These are phyloP conservation scores for Acinonyx jubatus DNA, from an alignment of 2,113 vertebrate genomes.

Conservation along the genomic window DNA sequence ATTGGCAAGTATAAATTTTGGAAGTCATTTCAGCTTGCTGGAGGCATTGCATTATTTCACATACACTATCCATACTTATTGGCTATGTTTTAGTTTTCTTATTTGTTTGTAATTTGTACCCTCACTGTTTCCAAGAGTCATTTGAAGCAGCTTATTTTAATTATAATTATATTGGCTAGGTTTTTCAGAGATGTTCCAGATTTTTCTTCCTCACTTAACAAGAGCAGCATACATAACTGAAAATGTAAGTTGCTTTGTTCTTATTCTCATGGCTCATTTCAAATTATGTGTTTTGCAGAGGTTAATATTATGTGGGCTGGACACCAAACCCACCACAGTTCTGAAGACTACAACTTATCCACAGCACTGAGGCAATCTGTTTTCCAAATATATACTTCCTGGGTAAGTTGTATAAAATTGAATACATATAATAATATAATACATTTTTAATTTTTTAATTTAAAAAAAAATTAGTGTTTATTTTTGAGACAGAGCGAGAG, in stretches of 20 bases:
- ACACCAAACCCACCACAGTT: slow-evolving; percentile 96
- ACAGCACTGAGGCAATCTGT: slow-evolving; percentile 93
- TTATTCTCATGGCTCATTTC: slow-evolving; percentile 53
- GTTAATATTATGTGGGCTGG: slow-evolving; percentile 95
- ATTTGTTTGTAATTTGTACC: slow-evolving; percentile 49
- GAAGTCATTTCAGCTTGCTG: slow-evolving; percentile 47
- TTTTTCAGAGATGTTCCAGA: slow-evolving; percentile 37
- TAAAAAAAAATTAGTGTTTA: too few relatives aligned
- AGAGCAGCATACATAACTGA: not conserved
- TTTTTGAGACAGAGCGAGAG: too few relatives aligned
- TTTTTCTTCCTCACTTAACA: slow-evolving; percentile 20
- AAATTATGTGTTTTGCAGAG: slow-evolving; percentile 88
- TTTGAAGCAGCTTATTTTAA: slow-evolving; percentile 46
- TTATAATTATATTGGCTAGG: slow-evolving; percentile 34
- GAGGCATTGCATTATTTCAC: slow-evolving; percentile 52
- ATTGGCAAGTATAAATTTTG: slow-evolving; percentile 60
- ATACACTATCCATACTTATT: slow-evolving; percentile 46
- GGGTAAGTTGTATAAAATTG: slow-evolving; percentile 88
- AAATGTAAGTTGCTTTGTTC: slow-evolving; percentile 70
- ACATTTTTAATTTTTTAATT: not conserved
- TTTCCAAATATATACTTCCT: slow-evolving; percentile 91
- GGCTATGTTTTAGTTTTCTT: not conserved
- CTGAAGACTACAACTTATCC: slow-evolving; percentile 95
- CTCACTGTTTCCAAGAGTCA: slow-evolving; percentile 17
- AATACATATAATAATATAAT: slow-evolving; percentile 18